Base-by-base conservation (phyloP, 2,113 vertebrate species). In the Poecilia latipinna region DNA sequence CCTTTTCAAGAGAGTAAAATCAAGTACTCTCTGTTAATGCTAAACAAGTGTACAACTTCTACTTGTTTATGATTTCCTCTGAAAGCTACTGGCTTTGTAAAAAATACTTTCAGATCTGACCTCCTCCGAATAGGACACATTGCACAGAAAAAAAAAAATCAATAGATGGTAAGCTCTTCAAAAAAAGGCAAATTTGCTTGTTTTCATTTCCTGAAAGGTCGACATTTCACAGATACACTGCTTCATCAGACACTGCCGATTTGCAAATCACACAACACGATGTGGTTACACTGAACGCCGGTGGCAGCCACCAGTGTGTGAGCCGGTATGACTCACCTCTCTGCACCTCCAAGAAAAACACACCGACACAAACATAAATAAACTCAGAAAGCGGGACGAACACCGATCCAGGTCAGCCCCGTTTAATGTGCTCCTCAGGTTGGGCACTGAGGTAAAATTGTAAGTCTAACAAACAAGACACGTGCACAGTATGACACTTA, bases 281-380 rank as follows among this genome's bases (percentile, higher is more conserved):
- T 72, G 74, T 83, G 35, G 12, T 74, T 69, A 79, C 70, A 73
- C 60, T 42, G 70, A 75, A 44, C 5, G 75, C 26, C 44, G 75
- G 68, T 29, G 64, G 76, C 78, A 73, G 84, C 85, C 84, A 79
- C 62, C 62, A 75, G 85, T 82, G 60, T 78, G 60, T 48, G 62
- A 86, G 83, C 67, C 29, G 48, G 68, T 68, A 79, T 92, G 89
- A 92, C 75, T 92, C 86, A 89, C 89, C 80, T 90, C 78, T 77
- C 79, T 65, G 78, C 84, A 90, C 84, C 82, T 87, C 75, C 13
- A 10, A 77, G 78, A 74, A 80, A 89, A 79, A 75, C 82, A 77
- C 80, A 68, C 81, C 39, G 66, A 86, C 77, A 80, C 65, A 68
- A 65, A 73, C 29, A 78, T 4, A 84, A 26, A 64, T 65, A 67